Evolutionary conservation across 2,888 invertebrate species (phyloP), one percentile per base, ranked within the genome.

Genomic region (Andricus curvator): DNA sequence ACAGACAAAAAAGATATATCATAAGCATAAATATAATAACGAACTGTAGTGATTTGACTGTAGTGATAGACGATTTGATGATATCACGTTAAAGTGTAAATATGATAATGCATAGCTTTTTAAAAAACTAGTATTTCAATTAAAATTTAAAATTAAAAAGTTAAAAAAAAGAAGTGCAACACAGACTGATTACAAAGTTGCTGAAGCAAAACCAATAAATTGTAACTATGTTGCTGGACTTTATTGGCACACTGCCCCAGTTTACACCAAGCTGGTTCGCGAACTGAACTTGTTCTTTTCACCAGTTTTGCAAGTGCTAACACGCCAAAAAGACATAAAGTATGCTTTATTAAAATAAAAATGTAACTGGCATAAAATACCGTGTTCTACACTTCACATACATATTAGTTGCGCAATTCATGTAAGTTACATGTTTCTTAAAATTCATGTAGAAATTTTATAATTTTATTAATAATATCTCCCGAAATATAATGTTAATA

Each of bases 201-300:
- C 48, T 48, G 48, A 25, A 48, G 70, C 25, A 70, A 29, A 74
- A 33, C 29, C 33, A n/a, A 56, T 74, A 33, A 33, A 56, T 25
- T 25, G 62, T 33, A 56, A 74, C 74, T 74, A 56, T 51, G 29
- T 56, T 74, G n/a, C 29, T 74, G 51, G 29, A 74, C 20, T 74
- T 51, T 74, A 74, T 74, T 74, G 74, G 74, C 51, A 74, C 56
- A 56, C 74, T 74, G 74, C 56, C 56, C 56, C n/a, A 56, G 13
- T 74, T 74, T 68, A 44, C n/a, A 74, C 8, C 29, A 29, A 74
- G 33, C 70, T 29, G 48, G 29, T 56, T 51, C 48, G 29, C 51
- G 2, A 70, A 70, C 48, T 51, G 11, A 51, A 70, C 48, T 29
- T 51, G 48, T 70, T 51, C 25, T 70, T 51, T 70, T 51, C 20